These are phyloP conservation scores for Nemotelus pantherinus DNA, from an alignment of 2,888 invertebrate species.

Conservation along the genomic window DNA sequence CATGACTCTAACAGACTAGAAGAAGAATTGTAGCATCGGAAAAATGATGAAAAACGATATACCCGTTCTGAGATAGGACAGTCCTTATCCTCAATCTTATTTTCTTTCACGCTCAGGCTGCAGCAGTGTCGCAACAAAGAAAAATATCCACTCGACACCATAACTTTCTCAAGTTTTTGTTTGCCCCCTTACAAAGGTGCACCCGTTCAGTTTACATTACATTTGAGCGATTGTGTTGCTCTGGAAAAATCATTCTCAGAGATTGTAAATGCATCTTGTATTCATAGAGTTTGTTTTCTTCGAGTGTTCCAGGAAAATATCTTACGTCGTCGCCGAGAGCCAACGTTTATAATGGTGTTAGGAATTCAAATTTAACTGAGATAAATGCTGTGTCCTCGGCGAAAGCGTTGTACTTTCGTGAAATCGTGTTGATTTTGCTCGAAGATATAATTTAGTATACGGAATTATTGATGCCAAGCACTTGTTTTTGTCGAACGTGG, in stretches of 20 bases:
- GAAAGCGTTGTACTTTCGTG: no score
- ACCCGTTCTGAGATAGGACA: background rate
- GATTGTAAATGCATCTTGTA: slow-evolving; percentile 4
- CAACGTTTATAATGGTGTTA: no score
- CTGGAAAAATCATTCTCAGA: slow-evolving; percentile 15
- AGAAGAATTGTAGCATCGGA: background rate
- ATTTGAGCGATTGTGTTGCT: background rate
- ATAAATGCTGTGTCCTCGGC: no score
- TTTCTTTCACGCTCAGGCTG: background rate
- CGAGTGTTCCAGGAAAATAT: no score
- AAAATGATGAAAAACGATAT: slow-evolving; percentile 32
- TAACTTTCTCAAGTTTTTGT: slow-evolving; percentile 6
- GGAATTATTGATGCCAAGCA: no score
- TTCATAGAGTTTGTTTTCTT: background rate
- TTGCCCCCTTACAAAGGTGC: slow-evolving; percentile 4
- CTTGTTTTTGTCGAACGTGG: no score
- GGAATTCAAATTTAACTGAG: no score
- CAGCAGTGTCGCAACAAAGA: background rate
- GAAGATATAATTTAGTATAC: no score
- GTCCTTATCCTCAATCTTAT: slow-evolving; percentile 29
- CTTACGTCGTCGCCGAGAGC: no score
- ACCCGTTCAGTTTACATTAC: slow-evolving; percentile 12
- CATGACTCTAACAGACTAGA: background rate
- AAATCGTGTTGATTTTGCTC: no score
- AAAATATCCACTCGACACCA: background rate